phyloP scores from a whole-genome alignment of 1,140 invertebrate genomes.

The Eubasilissa regina region DNA sequence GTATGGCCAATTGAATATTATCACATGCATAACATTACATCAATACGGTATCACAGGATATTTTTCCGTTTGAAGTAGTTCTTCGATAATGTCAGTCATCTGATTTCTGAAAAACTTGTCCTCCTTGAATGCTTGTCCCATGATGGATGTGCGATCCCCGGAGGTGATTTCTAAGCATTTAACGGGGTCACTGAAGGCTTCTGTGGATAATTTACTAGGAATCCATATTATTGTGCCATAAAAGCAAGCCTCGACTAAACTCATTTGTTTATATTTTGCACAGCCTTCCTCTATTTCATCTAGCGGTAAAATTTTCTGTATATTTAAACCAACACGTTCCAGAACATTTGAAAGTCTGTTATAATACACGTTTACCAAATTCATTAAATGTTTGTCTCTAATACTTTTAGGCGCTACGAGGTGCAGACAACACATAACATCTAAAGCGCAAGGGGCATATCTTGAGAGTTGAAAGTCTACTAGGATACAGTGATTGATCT shows the following conservation, averaged over 20 bases:
- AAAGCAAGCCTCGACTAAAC: constrained; percentile 65
- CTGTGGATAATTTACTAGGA: constrained; percentile 60
- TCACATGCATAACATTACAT: neutral
- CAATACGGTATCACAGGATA: constrained; percentile 11
- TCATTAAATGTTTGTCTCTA: constrained; percentile 66
- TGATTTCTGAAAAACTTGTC: constrained; percentile 64
- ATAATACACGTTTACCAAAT: constrained; percentile 71
- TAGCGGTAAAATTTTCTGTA: constrained; percentile 64
- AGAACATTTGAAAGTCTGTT: constrained; percentile 66
- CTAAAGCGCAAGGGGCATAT: constrained; percentile 68
- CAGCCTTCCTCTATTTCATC: constrained; percentile 64
- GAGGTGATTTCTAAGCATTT: constrained; percentile 64
- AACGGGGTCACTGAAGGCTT: constrained; percentile 60
- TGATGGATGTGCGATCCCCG: constrained; percentile 62
- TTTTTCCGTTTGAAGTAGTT: constrained; percentile 62
- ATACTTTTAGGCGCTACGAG: constrained; percentile 64
- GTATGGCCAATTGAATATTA: too few relatives aligned
- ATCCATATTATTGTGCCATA: constrained; percentile 65
- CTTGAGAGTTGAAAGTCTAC: constrained; percentile 75
- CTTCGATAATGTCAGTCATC: constrained; percentile 63
- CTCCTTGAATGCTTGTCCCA: constrained; percentile 63
- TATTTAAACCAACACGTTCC: constrained; percentile 63
- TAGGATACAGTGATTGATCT: constrained; percentile 64
- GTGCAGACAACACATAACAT: constrained; percentile 67
- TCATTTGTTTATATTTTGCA: constrained; percentile 62